Conservation (phyloP, 2,888 invertebrate genomes). For the Drosophila seclusa region DNA sequence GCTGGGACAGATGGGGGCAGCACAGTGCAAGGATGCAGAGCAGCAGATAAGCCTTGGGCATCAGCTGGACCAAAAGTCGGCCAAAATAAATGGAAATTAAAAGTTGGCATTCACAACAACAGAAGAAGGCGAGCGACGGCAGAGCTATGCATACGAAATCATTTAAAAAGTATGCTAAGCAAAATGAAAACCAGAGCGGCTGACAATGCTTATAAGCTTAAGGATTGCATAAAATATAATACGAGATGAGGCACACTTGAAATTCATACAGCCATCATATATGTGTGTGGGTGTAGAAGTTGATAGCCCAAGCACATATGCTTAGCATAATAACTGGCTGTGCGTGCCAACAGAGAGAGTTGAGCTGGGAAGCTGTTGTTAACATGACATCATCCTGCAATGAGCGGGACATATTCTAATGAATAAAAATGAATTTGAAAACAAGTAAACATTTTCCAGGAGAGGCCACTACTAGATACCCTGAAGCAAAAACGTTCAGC, state of each 20-base stretch:
- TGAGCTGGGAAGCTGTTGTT: slow-evolving; percentile 33
- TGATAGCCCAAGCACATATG: slow-evolving; percentile 33
- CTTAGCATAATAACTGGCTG: slow-evolving; percentile 52
- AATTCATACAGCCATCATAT: slow-evolving; percentile 23
- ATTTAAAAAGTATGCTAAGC: slow-evolving; percentile 22
- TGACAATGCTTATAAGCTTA: slow-evolving; percentile 20
- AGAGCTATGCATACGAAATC: slow-evolving; percentile 29
- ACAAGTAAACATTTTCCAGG: neutral
- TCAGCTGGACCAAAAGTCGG: slow-evolving; percentile 53
- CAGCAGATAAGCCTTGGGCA: slow-evolving; percentile 50
- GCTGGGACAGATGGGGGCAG: slow-evolving; percentile 3
- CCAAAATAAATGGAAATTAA: slow-evolving; percentile 72
- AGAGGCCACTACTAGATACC: neutral
- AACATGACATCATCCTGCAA: slow-evolving; percentile 71
- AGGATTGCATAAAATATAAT: slow-evolving; percentile 43
- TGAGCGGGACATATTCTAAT: slow-evolving; percentile 58
- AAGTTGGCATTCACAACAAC: slow-evolving; percentile 52
- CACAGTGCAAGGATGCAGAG: slow-evolving; percentile 3
- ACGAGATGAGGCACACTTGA: slow-evolving; percentile 12
- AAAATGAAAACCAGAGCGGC: slow-evolving; percentile 22
- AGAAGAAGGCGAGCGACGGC: slow-evolving; percentile 33
- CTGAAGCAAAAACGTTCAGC: neutral
- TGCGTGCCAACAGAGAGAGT: slow-evolving; percentile 35
- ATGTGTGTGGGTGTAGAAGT: neutral
- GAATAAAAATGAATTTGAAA: slow-evolving; percentile 76